A percentile compares a stretch with the other conserved stretches of the same genome.
These are phyloP conservation scores for Seriola quinqueradiata DNA, from an alignment of 2,113 vertebrate genomes.

Conservation along the genomic window DNA sequence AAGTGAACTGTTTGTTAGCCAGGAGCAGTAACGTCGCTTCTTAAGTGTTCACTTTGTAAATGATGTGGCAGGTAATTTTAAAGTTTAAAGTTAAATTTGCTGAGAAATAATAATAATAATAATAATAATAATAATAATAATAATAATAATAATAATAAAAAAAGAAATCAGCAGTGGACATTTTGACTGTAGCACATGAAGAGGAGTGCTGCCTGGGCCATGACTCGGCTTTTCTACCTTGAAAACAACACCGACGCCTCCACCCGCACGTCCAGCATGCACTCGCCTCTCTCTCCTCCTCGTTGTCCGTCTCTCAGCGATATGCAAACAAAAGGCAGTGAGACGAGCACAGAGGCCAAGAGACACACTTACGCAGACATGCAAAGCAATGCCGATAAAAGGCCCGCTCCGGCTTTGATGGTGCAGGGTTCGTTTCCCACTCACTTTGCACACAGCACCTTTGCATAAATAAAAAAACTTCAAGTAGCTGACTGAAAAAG, in stretches of 20 bases:
- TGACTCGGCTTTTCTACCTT: not conserved
- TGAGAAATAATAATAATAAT: no score
- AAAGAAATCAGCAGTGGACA: slow-evolving; percentile 4
- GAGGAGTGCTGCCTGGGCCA: not conserved
- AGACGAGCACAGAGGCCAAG: slow-evolving; percentile 31
- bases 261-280: not conserved
- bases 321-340: slow-evolving; percentile 51
- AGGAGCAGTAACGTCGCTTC: not conserved
- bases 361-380: slow-evolving; percentile 45
- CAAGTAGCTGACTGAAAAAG: slow-evolving; percentile 4
- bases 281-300: slow-evolving; percentile 10
- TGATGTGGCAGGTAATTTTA: not conserved
- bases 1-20: not conserved
- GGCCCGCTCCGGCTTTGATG: slow-evolving; percentile 29
- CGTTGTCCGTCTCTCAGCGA: slow-evolving; percentile 21
- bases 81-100: no score
- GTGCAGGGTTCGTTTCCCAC: slow-evolving; percentile 4
- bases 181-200: slow-evolving; percentile 5
- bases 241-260: slow-evolving; percentile 20
- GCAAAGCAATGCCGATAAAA: slow-evolving; percentile 54
- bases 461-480: slow-evolving; percentile 54
- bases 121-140: no score
- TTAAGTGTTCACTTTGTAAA: no score
- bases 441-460: slow-evolving; percentile 30
- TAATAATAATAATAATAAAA: not conserved